Conservation (phyloP, 2,797 vertebrate genomes). For the Halcyon badia region DNA sequence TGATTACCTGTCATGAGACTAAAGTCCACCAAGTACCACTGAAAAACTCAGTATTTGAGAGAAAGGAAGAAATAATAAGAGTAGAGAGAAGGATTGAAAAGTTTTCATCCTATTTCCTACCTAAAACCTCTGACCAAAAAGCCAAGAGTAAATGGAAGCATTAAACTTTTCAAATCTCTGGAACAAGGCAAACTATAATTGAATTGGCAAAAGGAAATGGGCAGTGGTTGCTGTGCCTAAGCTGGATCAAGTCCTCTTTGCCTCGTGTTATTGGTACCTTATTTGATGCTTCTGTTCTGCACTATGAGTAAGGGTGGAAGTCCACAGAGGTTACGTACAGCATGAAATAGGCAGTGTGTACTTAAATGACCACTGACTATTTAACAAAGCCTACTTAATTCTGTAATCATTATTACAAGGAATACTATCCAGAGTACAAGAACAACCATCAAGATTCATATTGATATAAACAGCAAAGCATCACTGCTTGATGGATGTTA, state of each 20-base stretch:
- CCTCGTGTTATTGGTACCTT: not conserved
- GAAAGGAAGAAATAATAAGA: not conserved
- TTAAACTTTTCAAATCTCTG: not conserved
- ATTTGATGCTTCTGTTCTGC: not conserved
- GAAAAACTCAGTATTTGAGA: not conserved
- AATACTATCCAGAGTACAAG: not conserved
- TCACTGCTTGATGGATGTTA: not conserved
- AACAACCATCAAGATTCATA: not conserved
- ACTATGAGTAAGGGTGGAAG: accelerated
- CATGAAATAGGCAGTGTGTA: not conserved
- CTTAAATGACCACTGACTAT: not conserved
- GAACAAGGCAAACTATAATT: not conserved
- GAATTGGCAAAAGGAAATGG: not conserved
- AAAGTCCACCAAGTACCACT: accelerated
- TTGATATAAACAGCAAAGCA: not conserved
- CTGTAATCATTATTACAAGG: not conserved
- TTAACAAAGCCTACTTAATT: not conserved
- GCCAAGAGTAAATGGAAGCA: not conserved
- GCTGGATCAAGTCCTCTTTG: not conserved
- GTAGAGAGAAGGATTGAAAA: not conserved
- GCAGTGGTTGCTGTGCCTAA: not conserved
- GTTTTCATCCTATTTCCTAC: not conserved
- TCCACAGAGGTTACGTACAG: not conserved
- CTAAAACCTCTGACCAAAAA: not conserved
- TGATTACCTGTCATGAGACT: not conserved